A percentile compares a stretch with the other conserved stretches of the same genome.
Conservation (phyloP, 1,140 invertebrate species). For the Drosophila melanica region DNA sequence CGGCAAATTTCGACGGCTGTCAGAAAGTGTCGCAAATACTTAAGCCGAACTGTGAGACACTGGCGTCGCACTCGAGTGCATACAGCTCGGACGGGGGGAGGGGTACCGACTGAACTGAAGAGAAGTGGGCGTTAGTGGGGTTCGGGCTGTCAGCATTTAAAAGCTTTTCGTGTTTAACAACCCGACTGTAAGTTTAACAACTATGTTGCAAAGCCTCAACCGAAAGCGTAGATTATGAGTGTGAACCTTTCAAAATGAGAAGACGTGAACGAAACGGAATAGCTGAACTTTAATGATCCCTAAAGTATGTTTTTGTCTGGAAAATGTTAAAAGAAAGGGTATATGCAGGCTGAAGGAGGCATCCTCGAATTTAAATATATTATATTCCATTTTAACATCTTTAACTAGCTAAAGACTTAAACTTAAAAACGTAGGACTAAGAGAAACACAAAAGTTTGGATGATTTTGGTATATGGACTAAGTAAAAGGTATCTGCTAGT, state of each 20-base stretch:
- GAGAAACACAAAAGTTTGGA: too few species aligned
- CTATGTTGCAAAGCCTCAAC: neutral
- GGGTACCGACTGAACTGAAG: neutral
- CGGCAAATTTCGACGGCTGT: slow-evolving; percentile 16
- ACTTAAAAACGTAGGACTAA: too few species aligned
- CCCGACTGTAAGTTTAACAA: slow-evolving; percentile 10
- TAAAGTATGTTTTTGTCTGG: too few species aligned
- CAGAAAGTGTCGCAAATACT: slow-evolving; percentile 25
- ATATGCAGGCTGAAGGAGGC: too few species aligned
- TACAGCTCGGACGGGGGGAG: neutral
- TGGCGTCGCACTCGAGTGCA: neutral
- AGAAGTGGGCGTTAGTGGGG: slow-evolving; percentile 5
- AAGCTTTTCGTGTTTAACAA: slow-evolving; percentile 17
- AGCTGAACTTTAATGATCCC: slow-evolving; percentile 1
- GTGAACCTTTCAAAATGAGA: neutral
- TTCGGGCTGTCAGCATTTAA: neutral
- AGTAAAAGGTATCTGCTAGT: neutral
- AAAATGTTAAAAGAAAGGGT: too few species aligned
- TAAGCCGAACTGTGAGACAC: slow-evolving; percentile 13
- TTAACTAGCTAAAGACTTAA: too few species aligned
- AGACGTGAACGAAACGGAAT: neutral
- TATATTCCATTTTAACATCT: too few species aligned
- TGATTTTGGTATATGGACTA: too few species aligned
- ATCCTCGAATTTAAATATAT: too few species aligned
- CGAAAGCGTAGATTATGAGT: neutral